Evolutionary conservation across 2,113 vertebrate genomes (phyloP).

Genomic region (Pipra filicauda): DNA sequence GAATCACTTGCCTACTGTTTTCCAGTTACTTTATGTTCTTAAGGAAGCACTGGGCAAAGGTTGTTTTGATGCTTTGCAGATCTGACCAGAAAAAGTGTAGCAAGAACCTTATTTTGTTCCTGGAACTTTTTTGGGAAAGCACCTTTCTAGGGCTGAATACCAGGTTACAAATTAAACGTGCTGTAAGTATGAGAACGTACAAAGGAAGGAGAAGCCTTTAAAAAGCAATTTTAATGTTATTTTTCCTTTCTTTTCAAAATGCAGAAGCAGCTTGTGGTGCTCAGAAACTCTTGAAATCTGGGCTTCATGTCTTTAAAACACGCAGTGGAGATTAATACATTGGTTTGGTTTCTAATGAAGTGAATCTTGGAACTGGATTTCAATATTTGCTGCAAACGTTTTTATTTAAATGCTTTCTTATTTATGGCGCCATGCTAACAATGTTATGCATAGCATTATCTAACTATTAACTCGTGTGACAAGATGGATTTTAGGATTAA

Average conservation of each 20-base stretch:
- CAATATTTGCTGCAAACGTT: neutral
- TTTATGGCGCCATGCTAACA: neutral
- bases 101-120: neutral
- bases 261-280: neutral
- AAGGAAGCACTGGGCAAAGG: neutral
- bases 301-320: neutral
- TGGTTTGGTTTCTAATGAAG: neutral
- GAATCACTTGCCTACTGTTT: neutral
- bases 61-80: neutral
- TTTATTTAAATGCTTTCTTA: slow-evolving; percentile 30
- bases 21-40: neutral
- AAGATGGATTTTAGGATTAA: slow-evolving; percentile 27
- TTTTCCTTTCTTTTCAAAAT: neutral
- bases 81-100: neutral
- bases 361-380: neutral
- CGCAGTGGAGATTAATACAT: neutral
- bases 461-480: neutral
- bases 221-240: neutral
- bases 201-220: neutral
- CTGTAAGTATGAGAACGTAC: neutral
- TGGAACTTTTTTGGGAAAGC: neutral
- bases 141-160: neutral
- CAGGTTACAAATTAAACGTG: neutral
- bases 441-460: neutral
- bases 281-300: neutral